Evolutionary conservation across 2,113 vertebrate genomes (phyloP), one percentile per base, ranked within the genome.

Genomic region (Artemisiospiza belli): DNA sequence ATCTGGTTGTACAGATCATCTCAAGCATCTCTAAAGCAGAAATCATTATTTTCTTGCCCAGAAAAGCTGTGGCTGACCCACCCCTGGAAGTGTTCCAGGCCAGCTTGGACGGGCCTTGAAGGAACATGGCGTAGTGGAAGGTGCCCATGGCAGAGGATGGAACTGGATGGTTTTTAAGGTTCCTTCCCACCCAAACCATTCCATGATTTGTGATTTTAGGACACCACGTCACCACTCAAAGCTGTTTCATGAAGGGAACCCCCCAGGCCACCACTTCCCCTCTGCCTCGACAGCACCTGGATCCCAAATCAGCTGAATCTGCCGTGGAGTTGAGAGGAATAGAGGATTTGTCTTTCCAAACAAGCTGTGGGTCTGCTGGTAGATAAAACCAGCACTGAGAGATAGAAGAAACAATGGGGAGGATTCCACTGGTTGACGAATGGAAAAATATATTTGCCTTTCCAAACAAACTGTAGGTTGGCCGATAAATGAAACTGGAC

Each of bases 231-330:
- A 85, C 46, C 39, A 63, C 21, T 39, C 66, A 72, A 41, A 94
- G 37, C 52, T 63, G 43, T 63, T 88, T 24, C 20, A 43, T 10
- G 10, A 47, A 55, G 52, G 13, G 28, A 72, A 27, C 8, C 54
- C 54, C 31, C 13, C 39, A 49, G 52, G 33, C 44, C 35, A 35
- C 39, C n/a, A 21, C 28, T 14, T 75, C 18, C 31, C 19, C 52
- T 17, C 27, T 31, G 10, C 59, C 46, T 63, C 0, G 0, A 4
- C 14, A 8, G 14, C 0, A 0, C 11, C 0, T 24, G 63, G 46
- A 37, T 86, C 62, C 76, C 66, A 30, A 35, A 59, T 12, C 0
- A 0, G 33, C 61, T 0, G 1, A 41, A 35, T 6, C 75, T 13
- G 4, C 49, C 20, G 62, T 0, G 0, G 43, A 59, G 31, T n/a